Percentiles rank a stretch among this genome's conserved stretches.
phyloP scores from a whole-genome alignment of 1,140 invertebrate genomes.

The Diprion similis region DNA sequence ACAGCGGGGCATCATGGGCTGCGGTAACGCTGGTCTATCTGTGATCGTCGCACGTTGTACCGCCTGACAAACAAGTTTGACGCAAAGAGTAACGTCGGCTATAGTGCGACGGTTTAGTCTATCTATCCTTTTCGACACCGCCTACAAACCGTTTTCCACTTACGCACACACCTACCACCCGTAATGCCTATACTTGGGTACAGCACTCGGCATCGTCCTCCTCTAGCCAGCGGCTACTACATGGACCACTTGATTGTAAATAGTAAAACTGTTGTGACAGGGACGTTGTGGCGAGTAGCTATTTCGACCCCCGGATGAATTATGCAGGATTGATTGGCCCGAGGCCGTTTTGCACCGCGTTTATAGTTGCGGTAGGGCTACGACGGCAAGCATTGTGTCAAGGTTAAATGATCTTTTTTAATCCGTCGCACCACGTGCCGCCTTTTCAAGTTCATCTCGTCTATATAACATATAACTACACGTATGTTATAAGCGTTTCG shows the following conservation, averaged over 20 bases:
- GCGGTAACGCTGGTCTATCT: too few relatives aligned
- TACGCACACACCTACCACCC: not conserved
- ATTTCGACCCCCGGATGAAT: slow-evolving; percentile 1
- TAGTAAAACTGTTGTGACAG: slow-evolving; percentile 4
- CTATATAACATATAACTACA: too few relatives aligned
- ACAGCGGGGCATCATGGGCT: too few relatives aligned
- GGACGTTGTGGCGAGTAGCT: not conserved
- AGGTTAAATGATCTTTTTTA: slow-evolving; percentile 6
- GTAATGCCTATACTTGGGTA: not conserved
- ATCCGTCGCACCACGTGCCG: not conserved
- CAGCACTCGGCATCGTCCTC: not conserved
- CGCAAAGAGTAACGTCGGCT: too few relatives aligned
- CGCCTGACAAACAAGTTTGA: too few relatives aligned
- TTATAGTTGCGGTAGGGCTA: not conserved
- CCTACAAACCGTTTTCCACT: too few relatives aligned
- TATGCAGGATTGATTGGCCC: not conserved
- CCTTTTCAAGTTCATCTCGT: not conserved
- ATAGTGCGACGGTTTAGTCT: too few relatives aligned
- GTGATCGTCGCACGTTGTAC: too few relatives aligned
- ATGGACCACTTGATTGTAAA: not conserved
- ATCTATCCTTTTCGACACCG: too few relatives aligned
- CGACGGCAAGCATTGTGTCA: not conserved
- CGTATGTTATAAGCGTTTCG: not conserved
- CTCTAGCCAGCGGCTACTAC: not conserved
- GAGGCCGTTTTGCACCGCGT: slow-evolving; percentile 1